Percentiles rank a stretch among this genome's conserved stretches.
phyloP scores from a whole-genome alignment of 2,888 invertebrate genomes.

The Hirudinaria manillensis region DNA sequence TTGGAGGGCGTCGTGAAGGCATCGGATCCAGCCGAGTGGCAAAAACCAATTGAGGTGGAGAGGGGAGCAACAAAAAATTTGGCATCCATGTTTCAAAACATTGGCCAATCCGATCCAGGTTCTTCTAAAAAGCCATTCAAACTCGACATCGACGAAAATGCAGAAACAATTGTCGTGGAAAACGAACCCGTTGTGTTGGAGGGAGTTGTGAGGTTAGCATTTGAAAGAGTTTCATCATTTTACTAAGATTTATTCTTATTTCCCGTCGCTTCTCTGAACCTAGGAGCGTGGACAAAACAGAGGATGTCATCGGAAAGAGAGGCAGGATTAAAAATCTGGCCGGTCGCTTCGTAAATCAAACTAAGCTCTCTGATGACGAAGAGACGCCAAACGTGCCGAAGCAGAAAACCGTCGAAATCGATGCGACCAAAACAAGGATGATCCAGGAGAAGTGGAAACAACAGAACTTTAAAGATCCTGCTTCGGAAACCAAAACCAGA shows the following conservation, averaged over 20 bases:
- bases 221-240: not conserved
- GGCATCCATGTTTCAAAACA: slow-evolving; percentile 30
- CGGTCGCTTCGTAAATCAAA: slow-evolving; percentile 26
- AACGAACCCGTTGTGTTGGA: slow-evolving; percentile 33
- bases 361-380: not conserved
- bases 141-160: slow-evolving; percentile 33
- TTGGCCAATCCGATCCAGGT: slow-evolving; percentile 8
- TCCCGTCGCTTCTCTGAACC: not conserved
- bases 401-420: slow-evolving; percentile 4
- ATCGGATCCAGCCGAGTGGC: slow-evolving; percentile 33
- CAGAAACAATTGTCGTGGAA: slow-evolving; percentile 30
- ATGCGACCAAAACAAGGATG: slow-evolving; percentile 5
- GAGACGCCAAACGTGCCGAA: not conserved
- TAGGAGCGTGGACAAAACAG: slow-evolving; percentile 31
- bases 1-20: slow-evolving; percentile 30
- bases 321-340: slow-evolving; percentile 34
- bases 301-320: slow-evolving; percentile 31
- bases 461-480: slow-evolving; percentile 4
- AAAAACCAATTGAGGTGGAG: slow-evolving; percentile 34
- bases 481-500: not conserved
- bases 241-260: not conserved
- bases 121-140: slow-evolving; percentile 32
- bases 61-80: slow-evolving; percentile 32
- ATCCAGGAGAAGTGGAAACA: slow-evolving; percentile 28
- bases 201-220: slow-evolving; percentile 32